These are phyloP conservation scores for Phrynosoma blainvillii DNA, from an alignment of 2,113 vertebrate species.

Conservation along the genomic window DNA sequence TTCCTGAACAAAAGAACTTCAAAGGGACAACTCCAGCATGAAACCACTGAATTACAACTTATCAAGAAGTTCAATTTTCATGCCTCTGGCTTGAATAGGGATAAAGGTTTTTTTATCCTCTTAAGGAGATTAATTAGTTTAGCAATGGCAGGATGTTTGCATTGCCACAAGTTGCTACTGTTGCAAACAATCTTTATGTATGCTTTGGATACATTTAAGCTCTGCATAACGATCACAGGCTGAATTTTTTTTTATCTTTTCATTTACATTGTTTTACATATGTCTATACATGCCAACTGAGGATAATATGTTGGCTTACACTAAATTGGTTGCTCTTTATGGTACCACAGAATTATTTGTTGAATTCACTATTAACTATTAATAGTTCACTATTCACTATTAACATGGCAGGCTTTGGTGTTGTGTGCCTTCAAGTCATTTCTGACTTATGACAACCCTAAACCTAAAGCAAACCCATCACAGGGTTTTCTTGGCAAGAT, in stretches of 20 bases:
- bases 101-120: background rate
- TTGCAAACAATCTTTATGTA: background rate
- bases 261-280: background rate
- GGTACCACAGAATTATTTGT: no score
- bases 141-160: background rate
- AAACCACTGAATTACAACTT: background rate
- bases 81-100: background rate
- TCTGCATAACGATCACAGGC: background rate
- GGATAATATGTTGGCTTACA: background rate
- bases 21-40: background rate
- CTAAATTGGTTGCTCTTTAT: background rate
- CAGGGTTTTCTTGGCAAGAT: no score
- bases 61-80: background rate
- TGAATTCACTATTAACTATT: no score
- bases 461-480: no score
- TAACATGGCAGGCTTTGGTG: no score
- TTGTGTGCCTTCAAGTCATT: no score
- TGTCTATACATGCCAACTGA: background rate
- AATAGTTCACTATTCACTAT: no score
- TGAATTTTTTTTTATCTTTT: background rate
- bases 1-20: background rate
- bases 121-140: background rate
- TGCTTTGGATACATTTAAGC: background rate
- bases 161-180: background rate
- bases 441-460: no score